Conservation (phyloP, 2,113 vertebrate species). For the Cyphomyrus discorhynchus region DNA sequence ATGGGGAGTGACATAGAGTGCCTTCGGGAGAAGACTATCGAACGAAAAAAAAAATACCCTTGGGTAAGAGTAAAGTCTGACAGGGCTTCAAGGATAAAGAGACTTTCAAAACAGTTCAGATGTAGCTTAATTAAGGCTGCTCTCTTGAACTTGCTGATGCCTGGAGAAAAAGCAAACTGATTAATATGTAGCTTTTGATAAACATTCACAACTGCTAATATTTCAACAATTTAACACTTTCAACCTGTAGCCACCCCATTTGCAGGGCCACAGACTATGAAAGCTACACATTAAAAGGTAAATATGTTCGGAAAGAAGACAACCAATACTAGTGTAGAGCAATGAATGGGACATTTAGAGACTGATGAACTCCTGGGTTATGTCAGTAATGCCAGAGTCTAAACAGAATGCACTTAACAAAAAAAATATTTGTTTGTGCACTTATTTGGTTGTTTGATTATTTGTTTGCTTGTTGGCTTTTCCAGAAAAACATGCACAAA, state of each 20-base stretch:
- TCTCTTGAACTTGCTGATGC: neutral
- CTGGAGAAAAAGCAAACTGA: neutral
- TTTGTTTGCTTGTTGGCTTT: neutral
- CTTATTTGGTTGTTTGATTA: neutral
- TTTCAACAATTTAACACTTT: neutral
- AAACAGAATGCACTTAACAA: neutral
- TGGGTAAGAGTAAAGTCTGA: neutral
- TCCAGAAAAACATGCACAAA: neutral
- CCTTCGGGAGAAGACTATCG: neutral
- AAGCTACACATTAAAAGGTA: neutral
- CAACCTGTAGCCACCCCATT: neutral
- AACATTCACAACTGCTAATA: neutral
- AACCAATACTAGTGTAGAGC: neutral
- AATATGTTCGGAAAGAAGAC: neutral
- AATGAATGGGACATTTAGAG: neutral
- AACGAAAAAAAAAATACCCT: neutral
- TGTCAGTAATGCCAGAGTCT: neutral
- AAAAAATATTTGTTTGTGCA: neutral
- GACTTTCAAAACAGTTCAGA: neutral
- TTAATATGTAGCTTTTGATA: neutral
- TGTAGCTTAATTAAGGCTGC: constrained; percentile 1
- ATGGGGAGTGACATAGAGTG: neutral
- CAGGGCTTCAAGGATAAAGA: neutral
- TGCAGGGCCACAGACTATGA: neutral
- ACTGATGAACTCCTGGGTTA: neutral